Base-by-base conservation (phyloP, 2,113 vertebrate species). In the Callithrix jacchus region DNA sequence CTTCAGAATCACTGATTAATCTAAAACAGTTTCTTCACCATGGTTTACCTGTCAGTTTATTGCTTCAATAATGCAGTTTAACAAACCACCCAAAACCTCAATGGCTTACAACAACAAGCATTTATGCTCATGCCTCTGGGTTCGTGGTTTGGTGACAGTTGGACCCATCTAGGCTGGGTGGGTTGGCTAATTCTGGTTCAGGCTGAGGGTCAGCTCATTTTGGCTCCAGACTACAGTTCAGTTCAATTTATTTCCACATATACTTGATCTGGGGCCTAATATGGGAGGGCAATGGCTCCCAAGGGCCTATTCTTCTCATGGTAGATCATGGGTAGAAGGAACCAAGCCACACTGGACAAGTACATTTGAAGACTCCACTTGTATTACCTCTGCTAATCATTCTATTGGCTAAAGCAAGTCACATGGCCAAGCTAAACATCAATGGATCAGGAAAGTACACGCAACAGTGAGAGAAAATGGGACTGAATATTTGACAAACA, bases 1-100 rank as follows among this genome's bases (percentile, higher is more conserved):
- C 45, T n/a, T 92, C 45, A 87, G 80, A 87, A 80, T 88, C 42
- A 21, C 27, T 32, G 32, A 35, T 84, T 64, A 64, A 58, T 70
- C n/a, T 58, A 70, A 84, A 89, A 40, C 0, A 40, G 5, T n/a
- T 61, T 40, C 5, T 54, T 40, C 27, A 35, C 42, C 16, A 25
- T 13, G 35, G 49, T 68, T 64, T 95, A 66, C 30, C 54, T 87
- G 8, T 64, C n/a, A 47, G 1, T 40, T 52, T 21, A 66, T 74
- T 52, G 1, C 30, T 82, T 95, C 30, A 20, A 0, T 82, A 40
- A 77, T 27, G 5, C 40, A 16, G 27, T 40, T 6, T 14, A 52
- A 7, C 18, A 87, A 85, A 42, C 5, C 5, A 47, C 14, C 30
- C 47, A 2, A 76, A 13, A 49, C 8, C n/a, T 88, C 40, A 40